Conservation (phyloP, 2,888 invertebrate genomes). For the Cephus pulcher region DNA sequence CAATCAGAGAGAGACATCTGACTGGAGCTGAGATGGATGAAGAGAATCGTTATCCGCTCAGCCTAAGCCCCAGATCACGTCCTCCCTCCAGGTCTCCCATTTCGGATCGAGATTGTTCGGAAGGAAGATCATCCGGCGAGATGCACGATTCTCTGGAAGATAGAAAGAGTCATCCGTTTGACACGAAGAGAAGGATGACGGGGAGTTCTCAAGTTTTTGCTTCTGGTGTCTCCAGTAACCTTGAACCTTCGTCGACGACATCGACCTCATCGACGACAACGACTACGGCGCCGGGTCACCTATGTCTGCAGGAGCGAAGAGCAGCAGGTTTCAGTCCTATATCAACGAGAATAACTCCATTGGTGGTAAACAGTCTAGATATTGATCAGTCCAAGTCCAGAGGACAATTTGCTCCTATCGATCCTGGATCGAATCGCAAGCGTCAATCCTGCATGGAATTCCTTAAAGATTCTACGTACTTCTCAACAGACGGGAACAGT, state of each 20-base stretch:
- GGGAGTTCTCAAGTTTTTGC: neutral
- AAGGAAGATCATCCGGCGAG: neutral
- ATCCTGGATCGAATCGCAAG: constrained; percentile 23
- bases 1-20: constrained; percentile 38
- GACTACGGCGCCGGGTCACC: neutral
- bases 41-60: neutral
- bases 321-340: neutral
- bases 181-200: neutral
- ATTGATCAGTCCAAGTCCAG: neutral
- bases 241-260: neutral
- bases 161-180: neutral
- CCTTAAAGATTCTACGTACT: neutral
- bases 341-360: neutral
- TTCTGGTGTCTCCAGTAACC: neutral
- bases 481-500: neutral
- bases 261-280: neutral
- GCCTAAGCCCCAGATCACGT: neutral
- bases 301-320: neutral
- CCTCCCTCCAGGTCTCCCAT: neutral
- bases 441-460: constrained; percentile 11
- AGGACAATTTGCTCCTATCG: constrained; percentile 6
- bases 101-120: neutral
- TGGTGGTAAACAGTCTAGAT: neutral
- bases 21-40: constrained; percentile 40
- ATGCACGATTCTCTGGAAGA: neutral